These are phyloP conservation scores for Drosophila demipolita DNA, from an alignment of 2,888 invertebrate genomes.

Conservation along the genomic window DNA sequence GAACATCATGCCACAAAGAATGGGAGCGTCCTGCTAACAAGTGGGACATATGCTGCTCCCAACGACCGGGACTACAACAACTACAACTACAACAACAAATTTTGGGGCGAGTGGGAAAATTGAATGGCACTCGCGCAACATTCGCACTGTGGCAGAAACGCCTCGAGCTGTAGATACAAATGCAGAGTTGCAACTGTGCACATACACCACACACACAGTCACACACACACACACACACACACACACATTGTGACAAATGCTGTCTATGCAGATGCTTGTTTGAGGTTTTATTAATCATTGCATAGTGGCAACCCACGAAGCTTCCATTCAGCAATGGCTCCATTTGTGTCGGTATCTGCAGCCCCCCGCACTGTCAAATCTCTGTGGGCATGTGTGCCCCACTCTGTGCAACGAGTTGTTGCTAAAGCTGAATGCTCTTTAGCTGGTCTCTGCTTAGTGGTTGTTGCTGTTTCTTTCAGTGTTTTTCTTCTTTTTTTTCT, in stretches of 20 bases:
- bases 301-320: constrained; percentile 36
- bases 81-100: constrained; percentile 65
- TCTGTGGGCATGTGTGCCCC: constrained; percentile 42
- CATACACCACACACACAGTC: constrained; percentile 1
- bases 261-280: constrained; percentile 58
- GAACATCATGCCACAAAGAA: constrained; percentile 54
- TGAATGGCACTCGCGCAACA: constrained; percentile 59
- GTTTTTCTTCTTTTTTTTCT: constrained; percentile 19
- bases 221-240: constrained; percentile 9
- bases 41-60: constrained; percentile 50
- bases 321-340: constrained; percentile 39
- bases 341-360: constrained; percentile 22
- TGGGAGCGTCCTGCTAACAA: constrained; percentile 45
- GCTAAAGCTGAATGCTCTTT: neutral
- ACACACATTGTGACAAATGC: constrained; percentile 19
- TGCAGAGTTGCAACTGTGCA: constrained; percentile 39
- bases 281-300: constrained; percentile 69
- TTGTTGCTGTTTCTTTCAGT: constrained; percentile 10
- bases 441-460: constrained; percentile 1
- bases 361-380: constrained; percentile 34
- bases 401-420: constrained; percentile 17
- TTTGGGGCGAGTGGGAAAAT: constrained; percentile 59
- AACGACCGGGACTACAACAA: constrained; percentile 14
- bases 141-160: constrained; percentile 38
- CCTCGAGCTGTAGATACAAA: constrained; percentile 29